A percentile compares a stretch with the other conserved stretches of the same genome.
phyloP scores from a whole-genome alignment of 1,140 invertebrate species.

The Lethrus apterus region DNA sequence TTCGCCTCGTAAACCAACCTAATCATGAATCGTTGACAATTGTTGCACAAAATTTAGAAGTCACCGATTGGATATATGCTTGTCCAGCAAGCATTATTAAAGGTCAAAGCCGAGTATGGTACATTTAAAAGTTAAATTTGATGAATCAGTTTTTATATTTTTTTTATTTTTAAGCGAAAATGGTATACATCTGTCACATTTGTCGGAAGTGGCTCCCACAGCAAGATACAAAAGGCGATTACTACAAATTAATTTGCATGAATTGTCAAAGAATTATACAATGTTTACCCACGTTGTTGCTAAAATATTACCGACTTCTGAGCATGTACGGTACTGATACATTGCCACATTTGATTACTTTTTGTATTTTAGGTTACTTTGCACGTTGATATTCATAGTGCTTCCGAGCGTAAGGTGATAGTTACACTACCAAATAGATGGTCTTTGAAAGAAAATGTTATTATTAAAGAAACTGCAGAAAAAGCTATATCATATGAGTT shows the following conservation, averaged over 20 bases:
- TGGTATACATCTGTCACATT: conserved; percentile 56
- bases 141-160: not conserved
- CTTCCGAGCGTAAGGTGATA: conserved; percentile 46
- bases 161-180: conserved; percentile 44
- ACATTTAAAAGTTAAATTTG: conserved; percentile 18
- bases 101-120: conserved; percentile 55
- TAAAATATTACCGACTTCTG: conserved; percentile 51
- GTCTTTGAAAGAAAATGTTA: conserved; percentile 29
- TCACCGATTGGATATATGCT: conserved; percentile 64
- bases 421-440: conserved; percentile 40
- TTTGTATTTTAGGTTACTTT: conserved; percentile 47
- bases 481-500: conserved; percentile 54
- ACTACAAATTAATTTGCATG: conserved; percentile 54
- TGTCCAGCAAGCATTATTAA: conserved; percentile 52
- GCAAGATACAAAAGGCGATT: conserved; percentile 45
- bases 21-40: conserved; percentile 49
- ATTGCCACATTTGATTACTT: not conserved
- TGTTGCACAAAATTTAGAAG: conserved; percentile 54
- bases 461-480: conserved; percentile 47
- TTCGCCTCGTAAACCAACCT: conserved; percentile 47
- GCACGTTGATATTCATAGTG: conserved; percentile 57
- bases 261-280: conserved; percentile 47
- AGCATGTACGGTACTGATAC: conserved; percentile 49
- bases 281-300: conserved; percentile 65
- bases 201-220: conserved; percentile 49